Evolutionary conservation across 2,797 vertebrate genomes (phyloP).

Genomic region (Molossus alvarezi): DNA sequence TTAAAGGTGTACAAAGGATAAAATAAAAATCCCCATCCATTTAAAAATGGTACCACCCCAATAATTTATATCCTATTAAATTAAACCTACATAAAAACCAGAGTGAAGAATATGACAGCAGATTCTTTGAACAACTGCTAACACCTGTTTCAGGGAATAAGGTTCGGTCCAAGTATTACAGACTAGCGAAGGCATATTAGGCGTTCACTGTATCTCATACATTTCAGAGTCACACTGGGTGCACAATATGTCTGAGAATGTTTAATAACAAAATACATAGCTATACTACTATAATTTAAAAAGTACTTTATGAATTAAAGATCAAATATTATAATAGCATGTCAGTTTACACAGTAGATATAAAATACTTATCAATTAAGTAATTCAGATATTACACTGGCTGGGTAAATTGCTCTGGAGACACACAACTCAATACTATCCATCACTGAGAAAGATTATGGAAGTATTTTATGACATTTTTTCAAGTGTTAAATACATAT

Average conservation of each 20-base stretch:
- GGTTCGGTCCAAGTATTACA: neutral
- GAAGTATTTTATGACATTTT: neutral
- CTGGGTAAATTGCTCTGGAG: neutral
- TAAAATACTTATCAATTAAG: slow-evolving; percentile 22
- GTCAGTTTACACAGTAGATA: neutral
- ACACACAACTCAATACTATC: neutral
- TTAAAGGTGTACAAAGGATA: neutral
- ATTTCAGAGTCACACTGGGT: neutral
- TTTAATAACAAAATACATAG: neutral
- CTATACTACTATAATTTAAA: neutral
- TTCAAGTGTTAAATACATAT: neutral
- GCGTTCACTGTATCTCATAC: neutral
- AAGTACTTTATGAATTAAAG: neutral
- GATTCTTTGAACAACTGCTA: neutral
- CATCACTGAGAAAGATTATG: neutral
- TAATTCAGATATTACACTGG: neutral
- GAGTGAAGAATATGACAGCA: neutral
- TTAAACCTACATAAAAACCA: neutral
- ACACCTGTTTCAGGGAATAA: neutral
- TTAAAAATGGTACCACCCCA: neutral
- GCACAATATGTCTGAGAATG: neutral
- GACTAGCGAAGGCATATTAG: neutral
- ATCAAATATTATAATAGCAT: neutral
- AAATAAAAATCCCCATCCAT: neutral
- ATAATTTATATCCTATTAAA: neutral